A percentile compares a stretch with the other conserved stretches of the same genome.
Evolutionary conservation across 1,140 invertebrate genomes (phyloP).

Genomic region (Diabrotica undecimpunctata): DNA sequence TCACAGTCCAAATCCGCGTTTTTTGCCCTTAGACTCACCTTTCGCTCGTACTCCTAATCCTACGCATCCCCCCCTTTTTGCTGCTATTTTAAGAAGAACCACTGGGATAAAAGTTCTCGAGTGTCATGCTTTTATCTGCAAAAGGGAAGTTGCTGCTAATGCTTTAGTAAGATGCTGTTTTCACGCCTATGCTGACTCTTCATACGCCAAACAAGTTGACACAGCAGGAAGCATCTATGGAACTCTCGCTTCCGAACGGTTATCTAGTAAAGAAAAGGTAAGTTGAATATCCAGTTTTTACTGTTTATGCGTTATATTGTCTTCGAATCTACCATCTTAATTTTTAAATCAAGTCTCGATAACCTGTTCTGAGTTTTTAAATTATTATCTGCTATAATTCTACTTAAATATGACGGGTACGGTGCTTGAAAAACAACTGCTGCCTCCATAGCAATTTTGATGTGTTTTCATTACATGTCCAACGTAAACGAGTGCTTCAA

Average conservation of each 20-base stretch:
- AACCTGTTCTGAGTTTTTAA: too few species aligned
- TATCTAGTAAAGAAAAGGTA: constrained; percentile 46
- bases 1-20: constrained; percentile 65
- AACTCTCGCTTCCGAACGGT: constrained; percentile 44
- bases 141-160: constrained; percentile 90
- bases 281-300: too few species aligned
- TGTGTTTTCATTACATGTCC: too few species aligned
- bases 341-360: too few species aligned
- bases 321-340: too few species aligned
- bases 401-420: too few species aligned
- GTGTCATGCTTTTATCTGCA: constrained; percentile 98
- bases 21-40: constrained; percentile 93
- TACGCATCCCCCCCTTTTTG: constrained; percentile 93
- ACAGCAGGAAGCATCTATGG: constrained; percentile 54
- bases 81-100: constrained; percentile 90
- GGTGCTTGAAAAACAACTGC: too few species aligned
- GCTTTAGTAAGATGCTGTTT: constrained; percentile 89
- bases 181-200: constrained; percentile 91
- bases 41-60: constrained; percentile 84
- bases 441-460: too few species aligned
- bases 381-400: too few species aligned
- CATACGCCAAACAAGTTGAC: constrained; percentile 81
- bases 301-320: too few species aligned
- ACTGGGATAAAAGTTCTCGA: constrained; percentile 98
- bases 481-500: too few species aligned